These are phyloP conservation scores for Norana najaformis DNA, from an alignment of 2,888 invertebrate genomes.

Conservation along the genomic window DNA sequence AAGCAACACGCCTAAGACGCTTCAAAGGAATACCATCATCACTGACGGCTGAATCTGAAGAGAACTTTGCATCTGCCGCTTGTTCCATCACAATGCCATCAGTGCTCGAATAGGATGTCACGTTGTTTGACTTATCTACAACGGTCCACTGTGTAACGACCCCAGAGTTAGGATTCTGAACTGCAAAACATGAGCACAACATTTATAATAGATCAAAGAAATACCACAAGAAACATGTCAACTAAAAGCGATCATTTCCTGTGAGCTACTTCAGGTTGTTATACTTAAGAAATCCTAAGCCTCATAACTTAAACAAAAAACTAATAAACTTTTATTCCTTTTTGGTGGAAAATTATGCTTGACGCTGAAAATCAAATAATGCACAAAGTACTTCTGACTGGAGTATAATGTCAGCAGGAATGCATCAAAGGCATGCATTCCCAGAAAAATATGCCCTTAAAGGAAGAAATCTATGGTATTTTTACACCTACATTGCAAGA, in stretches of 20 bases:
- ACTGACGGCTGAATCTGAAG: background rate
- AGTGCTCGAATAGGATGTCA: background rate
- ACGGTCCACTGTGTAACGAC: slow-evolving; percentile 22
- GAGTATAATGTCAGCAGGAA: background rate
- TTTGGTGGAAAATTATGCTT: background rate
- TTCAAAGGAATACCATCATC: background rate
- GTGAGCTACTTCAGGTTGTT: too few relatives aligned
- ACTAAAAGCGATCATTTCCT: background rate
- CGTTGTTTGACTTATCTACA: slow-evolving; percentile 18
- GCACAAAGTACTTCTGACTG: background rate
- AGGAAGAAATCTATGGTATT: background rate
- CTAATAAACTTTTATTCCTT: background rate
- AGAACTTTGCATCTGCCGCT: background rate
- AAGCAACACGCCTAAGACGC: slow-evolving; percentile 82
- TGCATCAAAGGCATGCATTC: background rate
- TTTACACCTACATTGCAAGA: background rate
- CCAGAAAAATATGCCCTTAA: background rate
- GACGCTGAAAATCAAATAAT: background rate
- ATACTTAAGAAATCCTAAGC: background rate
- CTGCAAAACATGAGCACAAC: background rate
- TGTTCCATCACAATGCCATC: background rate
- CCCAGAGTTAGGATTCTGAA: slow-evolving; percentile 16
- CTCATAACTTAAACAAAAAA: background rate
- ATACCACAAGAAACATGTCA: background rate
- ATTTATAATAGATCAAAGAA: background rate